Evolutionary conservation across 2,113 vertebrate genomes (phyloP).

Genomic region (Panthera leo): DNA sequence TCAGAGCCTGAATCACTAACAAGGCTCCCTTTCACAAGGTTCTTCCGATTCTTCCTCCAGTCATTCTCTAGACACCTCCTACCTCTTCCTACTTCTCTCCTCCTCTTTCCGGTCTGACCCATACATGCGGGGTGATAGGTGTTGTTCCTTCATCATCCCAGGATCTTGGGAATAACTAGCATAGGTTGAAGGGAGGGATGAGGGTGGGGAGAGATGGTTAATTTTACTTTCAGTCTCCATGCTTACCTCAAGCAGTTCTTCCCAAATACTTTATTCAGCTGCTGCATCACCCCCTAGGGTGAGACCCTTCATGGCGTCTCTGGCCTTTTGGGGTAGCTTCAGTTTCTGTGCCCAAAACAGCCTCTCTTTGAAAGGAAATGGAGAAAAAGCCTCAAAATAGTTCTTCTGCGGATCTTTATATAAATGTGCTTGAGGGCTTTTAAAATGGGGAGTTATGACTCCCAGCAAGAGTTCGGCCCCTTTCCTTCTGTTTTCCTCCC

Average conservation of each 20-base stretch:
- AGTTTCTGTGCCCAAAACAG: not conserved
- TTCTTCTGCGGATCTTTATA: slow-evolving; percentile 27
- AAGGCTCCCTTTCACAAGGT: not conserved
- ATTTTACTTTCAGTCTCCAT: slow-evolving; percentile 30
- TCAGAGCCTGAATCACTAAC: not conserved
- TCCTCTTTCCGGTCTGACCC: not conserved
- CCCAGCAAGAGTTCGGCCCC: not conserved
- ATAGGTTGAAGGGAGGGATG: not conserved
- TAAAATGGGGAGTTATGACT: slow-evolving; percentile 24
- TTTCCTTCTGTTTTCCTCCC: not conserved
- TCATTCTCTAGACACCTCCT: not conserved
- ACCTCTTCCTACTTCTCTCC: not conserved
- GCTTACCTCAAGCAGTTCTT: not conserved
- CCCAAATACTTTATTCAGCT: not conserved
- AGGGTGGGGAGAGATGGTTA: not conserved
- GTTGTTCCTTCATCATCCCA: not conserved
- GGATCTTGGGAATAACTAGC: not conserved
- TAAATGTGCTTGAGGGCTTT: not conserved
- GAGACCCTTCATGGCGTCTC: not conserved
- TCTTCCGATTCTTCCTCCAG: not conserved
- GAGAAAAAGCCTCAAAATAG: slow-evolving; percentile 34
- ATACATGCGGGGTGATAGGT: not conserved
- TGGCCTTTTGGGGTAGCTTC: not conserved
- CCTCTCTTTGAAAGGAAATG: slow-evolving; percentile 37
- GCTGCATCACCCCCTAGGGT: not conserved